Base-by-base conservation (phyloP, 2,113 vertebrate species). In the Cebidichthys violaceus region DNA sequence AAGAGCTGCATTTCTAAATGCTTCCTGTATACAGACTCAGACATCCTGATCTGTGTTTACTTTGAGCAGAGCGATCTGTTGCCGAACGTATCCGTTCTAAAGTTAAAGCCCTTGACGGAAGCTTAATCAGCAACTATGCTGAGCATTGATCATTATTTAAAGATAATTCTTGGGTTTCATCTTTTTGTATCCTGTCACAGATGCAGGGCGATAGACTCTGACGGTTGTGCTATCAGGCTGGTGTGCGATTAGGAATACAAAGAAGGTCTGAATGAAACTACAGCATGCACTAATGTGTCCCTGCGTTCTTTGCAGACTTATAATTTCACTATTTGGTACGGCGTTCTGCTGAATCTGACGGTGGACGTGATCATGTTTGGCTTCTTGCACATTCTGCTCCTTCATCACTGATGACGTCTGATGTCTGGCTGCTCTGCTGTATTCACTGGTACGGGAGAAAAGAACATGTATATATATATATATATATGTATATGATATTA, bases 381-480 rank as follows among this genome's bases (percentile, higher is more conserved):
- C 1, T 47, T 96, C 76, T 92, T 94, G 72, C 88, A 88, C 75
- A 7, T 95, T 96, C 81, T 95, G 82, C 84, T 94, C 90, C 85
- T 84, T 84, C 33, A 37, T 94, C 0, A 2, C 83, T 10, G 82
- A 94, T 1, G 27, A 94, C 1, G 31, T 78, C 66, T 94, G 94
- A 14, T 88, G 77, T 62, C 90, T 96, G 68, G 95, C 95, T 41
- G 95, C 95, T 11, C 81, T 95, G 68, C 9, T 95, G 6, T 95
- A 84, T 65, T 87, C 93, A 39, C 2, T 95, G 93, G 95, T 96
- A 22, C 29, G 68, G 8, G 20, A 43, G 9, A 50, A 69, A 33
- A 29, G 0, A 47, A 35, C 7, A 18, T n/a, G n/a, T n/a, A n/a
- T 45, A 17, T 45, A 17, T 17, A 45, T 45, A 45, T 17, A 45